Evolutionary conservation across 1,140 invertebrate species (phyloP), one percentile per base, ranked within the genome.

Genomic region (Orchesella cincta): DNA sequence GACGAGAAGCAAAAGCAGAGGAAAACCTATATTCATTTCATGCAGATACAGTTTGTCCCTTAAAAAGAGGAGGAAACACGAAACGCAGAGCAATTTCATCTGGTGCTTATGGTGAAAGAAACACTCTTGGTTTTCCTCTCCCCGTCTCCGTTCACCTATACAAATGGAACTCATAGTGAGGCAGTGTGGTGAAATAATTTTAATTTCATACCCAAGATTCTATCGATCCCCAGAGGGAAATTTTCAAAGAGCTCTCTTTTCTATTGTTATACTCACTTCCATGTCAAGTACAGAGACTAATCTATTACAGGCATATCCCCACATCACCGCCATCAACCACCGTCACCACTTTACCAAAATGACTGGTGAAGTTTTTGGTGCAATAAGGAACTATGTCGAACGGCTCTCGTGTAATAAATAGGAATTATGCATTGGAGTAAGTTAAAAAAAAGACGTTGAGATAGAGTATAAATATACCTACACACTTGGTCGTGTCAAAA

Each of bases 131-230:
- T 8, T 46, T 46, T 46, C 39, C 39, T 46, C 18, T 18, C 18
- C 39, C 39, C 39, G 5, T 46, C 18, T 46, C 54, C 14, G 54
- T 57, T 57, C n/a, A 57, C 54, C 39, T 46, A 46, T 46, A 46
- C 39, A 46, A 46, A 46, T 46, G 18, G 39, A 46, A 18, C 18
- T 46, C 39, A 46, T 46, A 46, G 54, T 5, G 23, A 23, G 5
- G 54, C 54, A 57, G 54, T 57, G 8, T 16, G 54, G 12, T 5
- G 54, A 57, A 57, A 57, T 57, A 57, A 57, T 57, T 57, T 26
- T 57, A 57, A 57, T 57, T 57, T 57, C 54, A 57, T 57, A 57
- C 14, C 14, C 54, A 57, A 57, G 54, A 57, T 57, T 57, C 54
- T 26, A 57, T 57, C 14, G 14, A 57, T 57, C 39, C 39, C 39